phyloP scores from a whole-genome alignment of 2,113 vertebrate genomes.

The Sinocyclocheilus rhinocerous region DNA sequence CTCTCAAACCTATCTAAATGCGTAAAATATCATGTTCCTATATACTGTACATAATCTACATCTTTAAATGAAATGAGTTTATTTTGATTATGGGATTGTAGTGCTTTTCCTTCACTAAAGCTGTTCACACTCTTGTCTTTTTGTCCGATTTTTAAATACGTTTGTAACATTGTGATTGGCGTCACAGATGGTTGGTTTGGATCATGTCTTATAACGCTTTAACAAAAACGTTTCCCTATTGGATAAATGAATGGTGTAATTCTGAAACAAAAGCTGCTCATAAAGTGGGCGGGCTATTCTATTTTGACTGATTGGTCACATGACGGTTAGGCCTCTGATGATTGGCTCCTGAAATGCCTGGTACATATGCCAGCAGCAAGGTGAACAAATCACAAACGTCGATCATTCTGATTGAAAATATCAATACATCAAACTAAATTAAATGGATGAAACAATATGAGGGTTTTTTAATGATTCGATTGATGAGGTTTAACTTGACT shows the following conservation, averaged over 20 bases:
- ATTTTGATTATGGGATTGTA: too few relatives aligned
- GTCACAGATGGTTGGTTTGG: not conserved
- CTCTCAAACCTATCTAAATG: not conserved
- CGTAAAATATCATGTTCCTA: too few relatives aligned
- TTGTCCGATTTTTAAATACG: too few relatives aligned
- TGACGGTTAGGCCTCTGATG: not conserved
- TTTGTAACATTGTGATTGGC: too few relatives aligned
- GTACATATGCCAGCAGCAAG: too few relatives aligned
- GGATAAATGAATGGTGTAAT: not conserved
- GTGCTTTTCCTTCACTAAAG: not conserved
- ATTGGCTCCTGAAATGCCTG: not conserved
- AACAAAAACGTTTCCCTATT: too few relatives aligned
- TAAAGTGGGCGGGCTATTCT: not conserved
- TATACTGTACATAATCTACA: not conserved
- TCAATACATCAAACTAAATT: not conserved
- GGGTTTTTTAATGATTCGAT: too few relatives aligned
- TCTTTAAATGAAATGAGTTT: not conserved
- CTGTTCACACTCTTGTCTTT: too few relatives aligned
- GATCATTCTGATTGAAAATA: not conserved
- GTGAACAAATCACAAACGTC: too few relatives aligned
- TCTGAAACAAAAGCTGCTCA: not conserved
- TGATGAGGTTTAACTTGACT: too few relatives aligned
- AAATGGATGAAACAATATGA: too few relatives aligned
- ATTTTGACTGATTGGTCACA: too few relatives aligned
- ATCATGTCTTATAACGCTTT: not conserved